A percentile compares a stretch with the other conserved stretches of the same genome.
Conservation (phyloP, 1,140 invertebrate species). For the Anastrepha ludens region DNA sequence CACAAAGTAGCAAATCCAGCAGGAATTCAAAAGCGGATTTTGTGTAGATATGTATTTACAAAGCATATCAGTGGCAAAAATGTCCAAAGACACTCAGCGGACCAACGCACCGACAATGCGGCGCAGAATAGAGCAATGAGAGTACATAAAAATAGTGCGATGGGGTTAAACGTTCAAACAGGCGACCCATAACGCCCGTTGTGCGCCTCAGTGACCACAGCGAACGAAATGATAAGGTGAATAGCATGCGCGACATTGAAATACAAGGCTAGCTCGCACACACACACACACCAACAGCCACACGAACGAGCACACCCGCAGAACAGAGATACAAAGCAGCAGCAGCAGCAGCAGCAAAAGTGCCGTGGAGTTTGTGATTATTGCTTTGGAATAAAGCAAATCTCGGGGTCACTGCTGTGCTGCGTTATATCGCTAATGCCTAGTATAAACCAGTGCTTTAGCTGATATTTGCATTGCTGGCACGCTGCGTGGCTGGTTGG, state of each 20-base stretch:
- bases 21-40: slow-evolving; percentile 6
- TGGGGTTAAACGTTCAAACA: not conserved
- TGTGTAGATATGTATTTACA: not conserved
- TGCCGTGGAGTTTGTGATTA: not conserved
- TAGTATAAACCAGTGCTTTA: not conserved
- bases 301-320: not conserved
- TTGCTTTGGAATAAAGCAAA: not conserved
- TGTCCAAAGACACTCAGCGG: slow-evolving; percentile 15
- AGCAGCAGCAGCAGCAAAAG: too few relatives aligned
- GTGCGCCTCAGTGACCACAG: slow-evolving; percentile 17
- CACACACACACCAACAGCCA: not conserved
- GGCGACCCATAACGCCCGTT: not conserved
- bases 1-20: not conserved
- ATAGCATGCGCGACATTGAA: not conserved
- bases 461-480: not conserved
- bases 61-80: not conserved
- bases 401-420: not conserved
- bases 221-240: slow-evolving; percentile 26
- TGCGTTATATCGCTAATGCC: not conserved
- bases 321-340: not conserved
- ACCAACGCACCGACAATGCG: not conserved
- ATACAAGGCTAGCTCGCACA: not conserved
- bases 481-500: not conserved
- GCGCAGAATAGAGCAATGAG: not conserved
- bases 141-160: not conserved